Evolutionary conservation across 2,888 invertebrate genomes (phyloP), one percentile per base, ranked within the genome.

Genomic region (Cryptus viduatorius): DNA sequence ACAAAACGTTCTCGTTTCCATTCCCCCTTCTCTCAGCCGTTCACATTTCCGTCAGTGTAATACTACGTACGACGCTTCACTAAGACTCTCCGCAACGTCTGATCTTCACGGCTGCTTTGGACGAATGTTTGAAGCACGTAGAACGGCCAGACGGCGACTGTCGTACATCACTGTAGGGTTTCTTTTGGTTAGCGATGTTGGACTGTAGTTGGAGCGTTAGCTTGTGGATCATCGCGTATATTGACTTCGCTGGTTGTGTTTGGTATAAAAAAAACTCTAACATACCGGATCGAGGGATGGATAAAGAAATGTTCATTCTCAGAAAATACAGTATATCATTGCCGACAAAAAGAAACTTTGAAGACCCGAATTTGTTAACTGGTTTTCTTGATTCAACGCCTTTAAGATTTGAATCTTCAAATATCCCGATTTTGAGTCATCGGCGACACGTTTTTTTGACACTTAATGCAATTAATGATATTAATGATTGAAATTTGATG

Each of bases 111-210:
- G 53, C 31, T 16, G 68, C 48, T 50, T 53, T 19, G 56, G 53
- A 12, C 42, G 42, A 59, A 72, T 42, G 72, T 72, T 59, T 53
- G 24, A 42, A 42, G 72, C 72, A 72, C 72, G 72, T 72, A 59
- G 44, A 37, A 37, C 19, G 42, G 50, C 14, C 56, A 53, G 56
- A 59, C 56, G 42, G 37, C 56, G 72, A 5, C 42, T 72, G 72
- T 8, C 24, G 24, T 19, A 59, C 53, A 42, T 16, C 56, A 42
- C 59, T 56, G n/a, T 24, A 53, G 53, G 24, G 59, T 72, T 19
- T 12, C 44, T 42, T 72, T 19, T 44, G 19, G 19, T 53, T 53
- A 37, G 37, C 7, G 37, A 37, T 37, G 37, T 8, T 37, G 8
- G 37, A 37, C 37, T 37, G 37, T 4, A 37, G 37, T 37, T n/a